Conservation (phyloP, 2,888 invertebrate genomes). For the Cryptocephalus moraei region DNA sequence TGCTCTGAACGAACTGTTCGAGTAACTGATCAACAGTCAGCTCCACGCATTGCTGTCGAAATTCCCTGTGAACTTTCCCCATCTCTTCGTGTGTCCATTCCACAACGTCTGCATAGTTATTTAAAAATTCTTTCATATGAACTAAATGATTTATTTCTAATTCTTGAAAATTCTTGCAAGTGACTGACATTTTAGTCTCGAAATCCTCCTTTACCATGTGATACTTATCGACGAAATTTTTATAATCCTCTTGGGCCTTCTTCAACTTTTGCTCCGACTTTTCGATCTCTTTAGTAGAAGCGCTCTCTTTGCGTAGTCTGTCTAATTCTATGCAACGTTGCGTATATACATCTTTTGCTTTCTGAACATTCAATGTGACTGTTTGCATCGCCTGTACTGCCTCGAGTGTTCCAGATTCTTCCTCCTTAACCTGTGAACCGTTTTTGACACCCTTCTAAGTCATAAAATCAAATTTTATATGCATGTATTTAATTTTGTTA, state of each 20-base stretch:
- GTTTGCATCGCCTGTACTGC: slow-evolving; percentile 82
- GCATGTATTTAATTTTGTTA: too few species aligned
- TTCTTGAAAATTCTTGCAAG: slow-evolving; percentile 91
- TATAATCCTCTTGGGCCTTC: slow-evolving; percentile 93
- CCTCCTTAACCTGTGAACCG: slow-evolving; percentile 68
- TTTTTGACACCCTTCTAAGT: too few species aligned
- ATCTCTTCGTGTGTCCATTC: slow-evolving; percentile 85
- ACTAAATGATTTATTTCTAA: slow-evolving; percentile 86
- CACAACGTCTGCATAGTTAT: slow-evolving; percentile 75
- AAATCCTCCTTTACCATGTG: slow-evolving; percentile 84
- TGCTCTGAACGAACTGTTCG: slow-evolving; percentile 83
- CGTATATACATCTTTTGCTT: slow-evolving; percentile 85
- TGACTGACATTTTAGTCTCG: slow-evolving; percentile 89
- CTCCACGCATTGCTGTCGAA: slow-evolving; percentile 82
- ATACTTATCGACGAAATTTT: slow-evolving; percentile 84
- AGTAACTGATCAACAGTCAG: slow-evolving; percentile 87
- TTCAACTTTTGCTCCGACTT: slow-evolving; percentile 87
- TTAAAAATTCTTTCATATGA: slow-evolving; percentile 92
- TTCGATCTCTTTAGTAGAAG: slow-evolving; percentile 84
- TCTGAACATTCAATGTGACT: slow-evolving; percentile 77
- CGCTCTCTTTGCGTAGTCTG: slow-evolving; percentile 80
- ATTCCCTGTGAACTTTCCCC: slow-evolving; percentile 89
- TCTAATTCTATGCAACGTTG: slow-evolving; percentile 82
- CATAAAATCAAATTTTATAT: too few species aligned
- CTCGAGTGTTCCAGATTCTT: slow-evolving; percentile 85